These are phyloP conservation scores for Lepus oiostolus DNA, from an alignment of 2,797 vertebrate species.

Conservation along the genomic window DNA sequence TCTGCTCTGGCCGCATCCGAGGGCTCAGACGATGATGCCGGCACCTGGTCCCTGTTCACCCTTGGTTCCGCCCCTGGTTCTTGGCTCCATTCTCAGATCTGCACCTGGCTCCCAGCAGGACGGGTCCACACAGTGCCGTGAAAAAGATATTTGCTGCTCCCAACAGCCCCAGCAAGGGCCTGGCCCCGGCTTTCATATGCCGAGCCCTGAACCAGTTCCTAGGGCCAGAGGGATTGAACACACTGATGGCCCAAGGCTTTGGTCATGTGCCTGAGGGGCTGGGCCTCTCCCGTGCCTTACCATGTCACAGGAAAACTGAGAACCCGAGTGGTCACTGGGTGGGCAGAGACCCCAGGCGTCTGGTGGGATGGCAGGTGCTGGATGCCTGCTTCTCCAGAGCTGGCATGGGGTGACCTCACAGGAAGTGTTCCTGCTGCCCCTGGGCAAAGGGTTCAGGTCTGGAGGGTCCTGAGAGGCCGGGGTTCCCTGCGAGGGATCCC, in stretches of 20 bases:
- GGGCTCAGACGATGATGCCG: neutral
- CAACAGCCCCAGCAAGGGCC: neutral
- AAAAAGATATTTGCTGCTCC: neutral
- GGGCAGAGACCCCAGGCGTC: neutral
- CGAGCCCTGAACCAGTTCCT: neutral
- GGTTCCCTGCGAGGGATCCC: neutral
- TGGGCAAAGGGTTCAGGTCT: neutral
- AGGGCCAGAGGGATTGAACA: neutral
- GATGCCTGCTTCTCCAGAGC: neutral
- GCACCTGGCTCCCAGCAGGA: neutral
- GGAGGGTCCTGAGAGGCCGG: neutral
- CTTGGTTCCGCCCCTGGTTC: neutral
- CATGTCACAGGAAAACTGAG: neutral
- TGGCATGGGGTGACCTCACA: neutral
- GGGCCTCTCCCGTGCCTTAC: neutral
- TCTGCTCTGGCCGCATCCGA: slow-evolving; percentile 24
- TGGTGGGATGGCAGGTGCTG: neutral
- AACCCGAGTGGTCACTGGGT: neutral
- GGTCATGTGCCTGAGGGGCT: neutral
- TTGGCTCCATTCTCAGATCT: neutral
- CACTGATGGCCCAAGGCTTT: neutral
- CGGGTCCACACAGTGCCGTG: neutral
- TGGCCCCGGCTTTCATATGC: neutral
- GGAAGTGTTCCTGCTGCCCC: neutral
- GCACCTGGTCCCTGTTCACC: neutral